phyloP scores from a whole-genome alignment of 1,140 invertebrate species.

The Limonius californicus region DNA sequence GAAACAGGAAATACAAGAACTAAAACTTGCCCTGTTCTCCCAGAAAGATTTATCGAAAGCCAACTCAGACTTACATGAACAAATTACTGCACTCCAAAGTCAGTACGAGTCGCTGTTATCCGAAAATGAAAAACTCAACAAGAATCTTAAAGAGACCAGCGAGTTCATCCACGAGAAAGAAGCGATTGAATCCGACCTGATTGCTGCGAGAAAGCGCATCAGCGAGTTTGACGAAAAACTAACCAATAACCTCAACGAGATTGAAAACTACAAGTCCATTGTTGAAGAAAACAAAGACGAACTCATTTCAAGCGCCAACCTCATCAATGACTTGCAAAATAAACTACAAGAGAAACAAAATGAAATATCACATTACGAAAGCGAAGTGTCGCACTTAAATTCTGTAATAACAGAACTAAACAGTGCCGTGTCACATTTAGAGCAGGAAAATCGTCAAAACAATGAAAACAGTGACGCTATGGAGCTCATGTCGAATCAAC shows the following conservation, averaged over 20 bases:
- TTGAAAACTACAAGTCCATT: slow-evolving; percentile 44
- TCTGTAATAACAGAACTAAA: slow-evolving; percentile 34
- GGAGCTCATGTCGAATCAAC: slow-evolving; percentile 17
- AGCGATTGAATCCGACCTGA: slow-evolving; percentile 44
- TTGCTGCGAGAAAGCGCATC: slow-evolving; percentile 44
- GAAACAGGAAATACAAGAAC: slow-evolving; percentile 45
- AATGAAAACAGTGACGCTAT: slow-evolving; percentile 1
- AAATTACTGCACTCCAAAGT: slow-evolving; percentile 13
- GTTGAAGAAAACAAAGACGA: slow-evolving; percentile 48
- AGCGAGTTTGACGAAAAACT: slow-evolving; percentile 46
- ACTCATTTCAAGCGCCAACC: slow-evolving; percentile 31
- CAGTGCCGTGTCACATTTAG: slow-evolving; percentile 32
- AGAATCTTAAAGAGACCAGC: slow-evolving; percentile 50
- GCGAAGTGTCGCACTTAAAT: slow-evolving; percentile 34
- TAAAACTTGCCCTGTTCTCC: slow-evolving; percentile 47
- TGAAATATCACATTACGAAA: slow-evolving; percentile 19
- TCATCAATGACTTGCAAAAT: slow-evolving; percentile 32
- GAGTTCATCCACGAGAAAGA: slow-evolving; percentile 52
- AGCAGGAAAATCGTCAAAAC: slow-evolving; percentile 26
- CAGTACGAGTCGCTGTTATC: slow-evolving; percentile 31
- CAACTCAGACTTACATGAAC: slow-evolving; percentile 11
- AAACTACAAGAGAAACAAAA: slow-evolving; percentile 31
- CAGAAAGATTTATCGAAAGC: slow-evolving; percentile 36
- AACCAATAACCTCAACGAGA: slow-evolving; percentile 44
- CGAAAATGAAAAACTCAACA: slow-evolving; percentile 42